These are phyloP conservation scores for Drosophila borealis DNA, from an alignment of 2,888 invertebrate genomes.

Conservation along the genomic window DNA sequence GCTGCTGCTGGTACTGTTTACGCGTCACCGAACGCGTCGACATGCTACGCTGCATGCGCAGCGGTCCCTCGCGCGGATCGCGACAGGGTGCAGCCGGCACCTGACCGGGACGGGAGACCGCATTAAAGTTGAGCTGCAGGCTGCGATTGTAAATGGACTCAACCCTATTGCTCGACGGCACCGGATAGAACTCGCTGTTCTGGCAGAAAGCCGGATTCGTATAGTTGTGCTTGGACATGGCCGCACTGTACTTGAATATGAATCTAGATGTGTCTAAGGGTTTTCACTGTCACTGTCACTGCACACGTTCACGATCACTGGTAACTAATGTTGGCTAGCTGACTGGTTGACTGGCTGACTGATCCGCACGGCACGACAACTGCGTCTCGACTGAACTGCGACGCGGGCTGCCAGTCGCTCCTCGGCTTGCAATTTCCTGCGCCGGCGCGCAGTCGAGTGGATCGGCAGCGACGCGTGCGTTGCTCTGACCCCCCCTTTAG, in stretches of 20 bases:
- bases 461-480: constrained; percentile 59
- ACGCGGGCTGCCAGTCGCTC: constrained; percentile 41
- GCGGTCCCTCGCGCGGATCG: constrained; percentile 83
- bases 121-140: constrained; percentile 76
- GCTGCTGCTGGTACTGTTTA: constrained; percentile 68
- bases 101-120: constrained; percentile 43
- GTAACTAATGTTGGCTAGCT: neutral
- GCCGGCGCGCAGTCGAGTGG: constrained; percentile 73
- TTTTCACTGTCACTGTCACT: constrained; percentile 29
- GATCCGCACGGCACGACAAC: constrained; percentile 64
- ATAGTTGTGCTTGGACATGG: constrained; percentile 86
- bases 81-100: constrained; percentile 44
- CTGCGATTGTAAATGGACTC: constrained; percentile 83
- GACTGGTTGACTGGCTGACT: constrained; percentile 7
- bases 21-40: constrained; percentile 84
- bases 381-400: constrained; percentile 67
- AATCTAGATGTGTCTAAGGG: neutral
- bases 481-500: constrained; percentile 39
- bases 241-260: constrained; percentile 51
- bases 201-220: constrained; percentile 93
- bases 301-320: constrained; percentile 22
- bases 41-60: constrained; percentile 84
- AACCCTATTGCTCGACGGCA: constrained; percentile 73
- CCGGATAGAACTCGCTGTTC: constrained; percentile 89
- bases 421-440: constrained; percentile 76